phyloP scores from a whole-genome alignment of 1,140 invertebrate species.

The Calephelis virginiensis region DNA sequence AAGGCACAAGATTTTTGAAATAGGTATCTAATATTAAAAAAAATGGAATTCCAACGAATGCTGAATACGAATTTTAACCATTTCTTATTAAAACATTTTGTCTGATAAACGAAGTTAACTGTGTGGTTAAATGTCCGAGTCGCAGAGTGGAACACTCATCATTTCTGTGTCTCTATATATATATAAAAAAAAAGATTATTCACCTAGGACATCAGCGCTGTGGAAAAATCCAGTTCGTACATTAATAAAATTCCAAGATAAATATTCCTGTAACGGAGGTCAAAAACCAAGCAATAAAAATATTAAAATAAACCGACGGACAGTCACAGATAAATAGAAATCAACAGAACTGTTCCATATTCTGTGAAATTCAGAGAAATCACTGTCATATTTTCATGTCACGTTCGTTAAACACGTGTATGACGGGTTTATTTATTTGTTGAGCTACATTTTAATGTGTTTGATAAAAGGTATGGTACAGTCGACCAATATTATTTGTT shows the following conservation, averaged over 20 bases:
- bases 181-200: neutral
- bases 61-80: no score
- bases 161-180: no score
- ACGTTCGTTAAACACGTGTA: constrained; percentile 5
- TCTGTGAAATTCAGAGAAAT: constrained; percentile 3
- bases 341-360: constrained; percentile 2
- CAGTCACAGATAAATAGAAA: neutral
- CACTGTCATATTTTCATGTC: constrained; percentile 13
- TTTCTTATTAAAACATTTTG: no score
- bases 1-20: no score
- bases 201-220: no score
- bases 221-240: no score
- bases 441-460: constrained; percentile 9
- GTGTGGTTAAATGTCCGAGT: no score
- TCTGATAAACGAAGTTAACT: no score
- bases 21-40: no score
- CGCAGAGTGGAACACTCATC: no score
- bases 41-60: no score
- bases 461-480: constrained; percentile 13
- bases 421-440: constrained; percentile 5
- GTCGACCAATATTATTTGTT: neutral
- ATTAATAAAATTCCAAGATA: no score
- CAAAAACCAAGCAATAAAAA: neutral
- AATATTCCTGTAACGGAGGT: neutral
- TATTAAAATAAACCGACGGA: constrained; percentile 5